Percentiles rank a stretch among this genome's conserved stretches.
Conservation (phyloP, 2,888 invertebrate genomes). For the Chaitophorus viminalis region DNA sequence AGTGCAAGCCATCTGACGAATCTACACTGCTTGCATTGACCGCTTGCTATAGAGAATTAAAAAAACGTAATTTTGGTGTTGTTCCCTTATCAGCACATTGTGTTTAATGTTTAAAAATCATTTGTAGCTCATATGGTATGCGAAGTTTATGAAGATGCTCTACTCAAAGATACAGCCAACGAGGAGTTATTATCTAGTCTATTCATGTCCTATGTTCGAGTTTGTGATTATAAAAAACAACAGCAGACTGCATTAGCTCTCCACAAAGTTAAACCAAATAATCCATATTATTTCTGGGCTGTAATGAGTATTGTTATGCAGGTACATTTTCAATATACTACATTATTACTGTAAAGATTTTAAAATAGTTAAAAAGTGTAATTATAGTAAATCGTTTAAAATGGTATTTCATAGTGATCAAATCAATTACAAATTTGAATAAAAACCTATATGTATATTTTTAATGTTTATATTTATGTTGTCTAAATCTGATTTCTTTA, state of each 20-base stretch:
- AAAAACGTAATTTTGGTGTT: slow-evolving; percentile 78
- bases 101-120: neutral
- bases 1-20: slow-evolving; percentile 88
- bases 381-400: too few relatives aligned
- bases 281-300: slow-evolving; percentile 98
- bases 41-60: slow-evolving; percentile 92
- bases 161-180: slow-evolving; percentile 83
- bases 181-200: slow-evolving; percentile 93
- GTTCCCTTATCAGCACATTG: too few relatives aligned
- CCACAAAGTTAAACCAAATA: slow-evolving; percentile 91
- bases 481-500: too few relatives aligned
- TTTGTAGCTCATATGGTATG: slow-evolving; percentile 87
- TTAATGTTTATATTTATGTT: too few relatives aligned
- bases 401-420: too few relatives aligned
- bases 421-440: too few relatives aligned
- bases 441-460: too few relatives aligned
- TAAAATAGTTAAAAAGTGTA: neutral
- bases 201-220: slow-evolving; percentile 94
- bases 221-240: slow-evolving; percentile 89
- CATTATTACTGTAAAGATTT: neutral
- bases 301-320: slow-evolving; percentile 97
- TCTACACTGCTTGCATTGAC: slow-evolving; percentile 94
- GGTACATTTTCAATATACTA: slow-evolving; percentile 70
- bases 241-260: slow-evolving; percentile 89
- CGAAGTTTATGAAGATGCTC: slow-evolving; percentile 87